A percentile compares a stretch with the other conserved stretches of the same genome.
Conservation (phyloP, 1,140 invertebrate species). For the Lucilia sericata region DNA sequence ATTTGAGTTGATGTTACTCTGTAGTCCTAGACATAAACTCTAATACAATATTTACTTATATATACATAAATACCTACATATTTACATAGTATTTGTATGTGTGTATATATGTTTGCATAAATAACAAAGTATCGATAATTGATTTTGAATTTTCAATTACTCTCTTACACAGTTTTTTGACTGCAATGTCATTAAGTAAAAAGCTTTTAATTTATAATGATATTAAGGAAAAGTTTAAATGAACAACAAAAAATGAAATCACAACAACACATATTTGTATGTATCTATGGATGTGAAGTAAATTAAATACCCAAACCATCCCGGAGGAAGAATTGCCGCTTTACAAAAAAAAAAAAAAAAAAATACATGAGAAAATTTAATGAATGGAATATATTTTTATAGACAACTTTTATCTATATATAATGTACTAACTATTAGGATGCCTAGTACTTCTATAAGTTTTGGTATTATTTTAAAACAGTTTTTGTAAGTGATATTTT, state of each 20-base stretch:
- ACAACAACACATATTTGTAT: neutral
- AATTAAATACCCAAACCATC: neutral
- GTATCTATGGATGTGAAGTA: neutral
- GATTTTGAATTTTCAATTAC: constrained; percentile 43
- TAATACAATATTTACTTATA: neutral
- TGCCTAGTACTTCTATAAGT: too few relatives aligned
- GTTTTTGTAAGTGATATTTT: too few relatives aligned
- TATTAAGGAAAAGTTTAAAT: constrained; percentile 27
- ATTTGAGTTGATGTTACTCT: too few relatives aligned
- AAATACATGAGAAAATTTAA: too few relatives aligned
- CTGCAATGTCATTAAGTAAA: neutral
- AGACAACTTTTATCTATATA: neutral
- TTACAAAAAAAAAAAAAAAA: too few relatives aligned
- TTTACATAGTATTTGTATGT: neutral
- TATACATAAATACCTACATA: neutral
- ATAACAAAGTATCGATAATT: constrained; percentile 34
- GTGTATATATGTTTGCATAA: neutral
- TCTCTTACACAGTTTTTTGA: neutral
- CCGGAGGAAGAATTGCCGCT: neutral
- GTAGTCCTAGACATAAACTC: too few relatives aligned
- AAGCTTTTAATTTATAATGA: constrained; percentile 43
- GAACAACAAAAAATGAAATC: neutral
- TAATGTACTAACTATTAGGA: too few relatives aligned
- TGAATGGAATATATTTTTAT: neutral
- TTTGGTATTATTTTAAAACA: too few relatives aligned